Base-by-base conservation (phyloP, 2,113 vertebrate species). In the Vulpes ferrilata region DNA sequence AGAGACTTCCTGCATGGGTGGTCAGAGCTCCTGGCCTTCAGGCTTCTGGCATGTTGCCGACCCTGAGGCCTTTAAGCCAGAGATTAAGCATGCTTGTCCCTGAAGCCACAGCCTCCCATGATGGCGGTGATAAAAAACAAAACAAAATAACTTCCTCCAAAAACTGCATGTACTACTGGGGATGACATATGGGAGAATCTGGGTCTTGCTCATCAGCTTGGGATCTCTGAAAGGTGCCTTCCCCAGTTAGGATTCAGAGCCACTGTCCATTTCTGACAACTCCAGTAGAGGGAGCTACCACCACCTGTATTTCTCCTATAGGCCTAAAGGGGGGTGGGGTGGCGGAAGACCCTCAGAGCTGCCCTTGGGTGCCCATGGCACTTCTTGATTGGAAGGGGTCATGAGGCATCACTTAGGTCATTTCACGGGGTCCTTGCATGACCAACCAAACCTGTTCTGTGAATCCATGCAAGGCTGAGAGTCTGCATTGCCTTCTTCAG, bases 211-310 rank as follows among this genome's bases (percentile, higher is more conserved):
- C 4, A 7, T 25, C 4, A 43, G 38, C 35, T 69, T 1, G 3
- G 3, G 16, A 3, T 20, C 5, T 3, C 22, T 15, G 0, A 5
- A 57, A 48, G 20, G 22, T 51, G 1, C 53, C 7, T 22, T 65
- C 64, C 93, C 5, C 22, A 2, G 11, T 17, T 20, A 35, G 16
- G 83, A 11, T 10, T 35, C 38, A 22, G 43, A 64, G 27, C 4
- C 15, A 7, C n/a, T 12, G 51, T 32, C 1, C 0, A 51, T 78
- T 81, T 81, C 82, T 27, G 17, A 88, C 5, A 84, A 30, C 1
- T 11, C 86, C 98, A 95, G 92, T 65, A 98, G 97, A 93, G 95
- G 95, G 97, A 55, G 95, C 93, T 90, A 67, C n/a, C 5, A 12
- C 25, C 20, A 30, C 81, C 23, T 57, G 25, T 48, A 25, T 71